These are phyloP conservation scores for Aeoliscus strigatus DNA, from an alignment of 2,797 vertebrate genomes.

Conservation along the genomic window DNA sequence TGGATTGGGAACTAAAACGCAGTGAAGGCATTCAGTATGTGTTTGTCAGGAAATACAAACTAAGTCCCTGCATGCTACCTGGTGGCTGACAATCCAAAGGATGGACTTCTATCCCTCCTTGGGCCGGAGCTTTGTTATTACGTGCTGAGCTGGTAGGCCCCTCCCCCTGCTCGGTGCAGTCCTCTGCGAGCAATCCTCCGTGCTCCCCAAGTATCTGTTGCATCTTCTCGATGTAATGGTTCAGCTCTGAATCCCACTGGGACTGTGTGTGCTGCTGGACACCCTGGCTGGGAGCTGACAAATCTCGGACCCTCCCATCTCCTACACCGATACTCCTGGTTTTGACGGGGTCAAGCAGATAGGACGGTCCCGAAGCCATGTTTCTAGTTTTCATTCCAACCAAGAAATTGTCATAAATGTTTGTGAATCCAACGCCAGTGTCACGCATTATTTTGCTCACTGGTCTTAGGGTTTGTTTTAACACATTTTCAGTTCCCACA, in stretches of 20 bases:
- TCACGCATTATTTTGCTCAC: constrained; percentile 81
- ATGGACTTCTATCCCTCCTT: constrained; percentile 60
- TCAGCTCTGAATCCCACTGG: constrained; percentile 74
- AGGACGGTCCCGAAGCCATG: constrained; percentile 88
- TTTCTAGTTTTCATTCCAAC: constrained; percentile 89
- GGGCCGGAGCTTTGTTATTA: constrained; percentile 72
- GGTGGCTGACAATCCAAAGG: constrained; percentile 16
- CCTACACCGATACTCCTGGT: constrained; percentile 83
- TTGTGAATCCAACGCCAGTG: constrained; percentile 83
- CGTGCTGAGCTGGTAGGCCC: constrained; percentile 74
- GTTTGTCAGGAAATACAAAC: not conserved
- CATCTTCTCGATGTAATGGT: constrained; percentile 88
- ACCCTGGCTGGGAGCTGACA: constrained; percentile 26
- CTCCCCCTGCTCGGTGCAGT: constrained; percentile 75
- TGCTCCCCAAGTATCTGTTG: constrained; percentile 87
- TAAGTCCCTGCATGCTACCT: constrained; percentile 58
- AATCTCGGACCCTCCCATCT: constrained; percentile 69
- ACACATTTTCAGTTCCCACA: constrained; percentile 73
- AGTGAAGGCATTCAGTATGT: too few species aligned
- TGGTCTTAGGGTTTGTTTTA: constrained; percentile 12
- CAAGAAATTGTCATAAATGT: constrained; percentile 85
- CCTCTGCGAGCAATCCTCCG: constrained; percentile 82
- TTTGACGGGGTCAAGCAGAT: constrained; percentile 71
- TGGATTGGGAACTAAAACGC: too few species aligned
- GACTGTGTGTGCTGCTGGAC: constrained; percentile 32